Conservation (phyloP, 1,140 invertebrate genomes). For the Bombus soroeensis region DNA sequence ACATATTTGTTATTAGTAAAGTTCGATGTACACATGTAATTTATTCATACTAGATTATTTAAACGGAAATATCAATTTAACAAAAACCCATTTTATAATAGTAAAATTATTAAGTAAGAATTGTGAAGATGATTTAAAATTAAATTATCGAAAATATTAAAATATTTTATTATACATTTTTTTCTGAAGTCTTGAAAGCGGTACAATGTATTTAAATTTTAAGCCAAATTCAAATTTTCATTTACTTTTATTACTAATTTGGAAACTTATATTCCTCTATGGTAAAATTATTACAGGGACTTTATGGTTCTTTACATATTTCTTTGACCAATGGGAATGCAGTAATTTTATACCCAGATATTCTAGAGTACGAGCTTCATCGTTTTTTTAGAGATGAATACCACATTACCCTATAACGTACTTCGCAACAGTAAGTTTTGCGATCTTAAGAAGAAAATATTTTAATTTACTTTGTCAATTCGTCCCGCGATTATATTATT, state of each 20-base stretch:
- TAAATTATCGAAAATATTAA: neutral
- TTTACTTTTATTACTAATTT: neutral
- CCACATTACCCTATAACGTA: slow-evolving; percentile 2
- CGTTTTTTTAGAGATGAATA: neutral
- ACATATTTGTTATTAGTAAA: neutral
- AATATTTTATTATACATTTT: neutral
- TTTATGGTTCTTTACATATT: neutral
- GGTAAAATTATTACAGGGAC: slow-evolving; percentile 13
- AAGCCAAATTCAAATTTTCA: neutral
- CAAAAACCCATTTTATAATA: neutral
- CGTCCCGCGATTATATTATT: neutral
- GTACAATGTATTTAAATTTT: neutral
- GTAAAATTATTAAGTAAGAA: neutral
- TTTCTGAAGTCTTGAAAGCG: neutral
- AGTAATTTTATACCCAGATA: slow-evolving; percentile 17
- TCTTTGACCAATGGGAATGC: slow-evolving; percentile 20
- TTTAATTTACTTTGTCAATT: slow-evolving; percentile 5
- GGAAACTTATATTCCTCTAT: neutral
- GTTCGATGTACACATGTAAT: neutral
- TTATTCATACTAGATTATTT: neutral
- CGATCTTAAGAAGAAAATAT: slow-evolving; percentile 2
- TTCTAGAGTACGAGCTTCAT: neutral
- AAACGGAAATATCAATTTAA: neutral
- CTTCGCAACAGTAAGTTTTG: neutral
- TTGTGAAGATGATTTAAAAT: neutral